Conservation (phyloP, 2,797 vertebrate species). For the Malurus splendens region DNA sequence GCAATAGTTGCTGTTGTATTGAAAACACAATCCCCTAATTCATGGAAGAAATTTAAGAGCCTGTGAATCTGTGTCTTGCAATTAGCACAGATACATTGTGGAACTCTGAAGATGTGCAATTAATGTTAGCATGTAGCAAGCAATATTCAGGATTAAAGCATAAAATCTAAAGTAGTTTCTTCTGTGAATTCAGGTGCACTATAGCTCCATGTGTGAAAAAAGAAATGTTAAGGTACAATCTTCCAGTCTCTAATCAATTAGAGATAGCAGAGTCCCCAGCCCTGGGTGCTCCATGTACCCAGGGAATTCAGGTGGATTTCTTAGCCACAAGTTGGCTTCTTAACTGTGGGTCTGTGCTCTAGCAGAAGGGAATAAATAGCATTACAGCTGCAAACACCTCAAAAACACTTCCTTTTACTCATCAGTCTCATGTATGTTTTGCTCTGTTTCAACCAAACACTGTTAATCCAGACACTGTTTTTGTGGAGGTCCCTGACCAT, state of each 20-base stretch:
- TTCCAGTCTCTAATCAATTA: not conserved
- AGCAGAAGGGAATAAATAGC: not conserved
- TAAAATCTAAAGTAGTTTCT: not conserved
- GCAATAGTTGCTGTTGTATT: not conserved
- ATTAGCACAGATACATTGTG: not conserved
- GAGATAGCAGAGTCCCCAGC: not conserved
- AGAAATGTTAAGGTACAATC: not conserved
- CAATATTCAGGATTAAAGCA: not conserved
- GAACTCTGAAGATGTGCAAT: not conserved
- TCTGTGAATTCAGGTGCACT: not conserved
- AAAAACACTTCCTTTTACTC: not conserved
- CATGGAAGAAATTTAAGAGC: not conserved
- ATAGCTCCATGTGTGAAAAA: not conserved
- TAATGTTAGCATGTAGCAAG: not conserved
- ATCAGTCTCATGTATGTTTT: not conserved
- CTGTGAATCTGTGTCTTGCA: not conserved
- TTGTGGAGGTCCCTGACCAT: not conserved
- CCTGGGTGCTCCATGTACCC: not conserved
- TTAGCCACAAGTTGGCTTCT: not conserved
- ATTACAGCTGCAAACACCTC: not conserved
- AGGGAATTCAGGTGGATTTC: not conserved
- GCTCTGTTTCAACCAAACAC: not conserved
- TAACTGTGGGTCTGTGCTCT: not conserved
- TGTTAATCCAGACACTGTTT: not conserved
- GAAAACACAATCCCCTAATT: not conserved